Evolutionary conservation across 2,113 vertebrate genomes (phyloP).

Genomic region (Cettia cetti): DNA sequence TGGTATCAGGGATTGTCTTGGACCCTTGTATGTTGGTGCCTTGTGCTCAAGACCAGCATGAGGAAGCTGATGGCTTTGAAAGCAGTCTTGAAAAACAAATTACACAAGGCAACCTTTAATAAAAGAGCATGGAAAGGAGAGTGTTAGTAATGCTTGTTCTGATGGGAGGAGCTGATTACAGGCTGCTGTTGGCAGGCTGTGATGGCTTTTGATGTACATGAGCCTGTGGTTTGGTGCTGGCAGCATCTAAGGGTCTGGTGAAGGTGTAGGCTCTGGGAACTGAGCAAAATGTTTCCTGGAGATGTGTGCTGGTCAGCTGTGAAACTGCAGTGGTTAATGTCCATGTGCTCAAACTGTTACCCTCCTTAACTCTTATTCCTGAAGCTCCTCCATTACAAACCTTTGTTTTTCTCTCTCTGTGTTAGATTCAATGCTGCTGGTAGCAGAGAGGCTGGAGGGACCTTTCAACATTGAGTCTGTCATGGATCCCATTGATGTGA

Average conservation of each 20-base stretch:
- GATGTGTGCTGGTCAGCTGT: background rate
- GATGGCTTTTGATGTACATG: background rate
- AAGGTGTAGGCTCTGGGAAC: background rate
- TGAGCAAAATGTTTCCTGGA: background rate
- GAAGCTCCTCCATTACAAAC: background rate
- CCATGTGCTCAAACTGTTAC: background rate
- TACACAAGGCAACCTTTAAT: slow-evolving; percentile 36
- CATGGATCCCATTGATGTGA: slow-evolving; percentile 96
- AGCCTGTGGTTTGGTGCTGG: background rate
- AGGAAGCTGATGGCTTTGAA: background rate
- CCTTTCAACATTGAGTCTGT: slow-evolving; percentile 97
- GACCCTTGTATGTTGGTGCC: background rate
- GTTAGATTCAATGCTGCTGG: slow-evolving; percentile 79
- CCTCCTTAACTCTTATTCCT: background rate
- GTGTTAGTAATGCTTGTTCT: slow-evolving; percentile 37
- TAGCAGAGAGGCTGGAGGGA: slow-evolving; percentile 91
- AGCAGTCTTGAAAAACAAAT: slow-evolving; percentile 29
- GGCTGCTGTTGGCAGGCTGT: background rate
- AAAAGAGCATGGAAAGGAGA: background rate
- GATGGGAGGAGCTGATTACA: slow-evolving; percentile 40
- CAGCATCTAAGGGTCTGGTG: background rate
- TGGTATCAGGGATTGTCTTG: background rate
- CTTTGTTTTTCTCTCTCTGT: background rate
- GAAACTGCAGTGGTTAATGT: background rate
- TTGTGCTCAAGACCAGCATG: background rate